Percentiles rank a stretch among this genome's conserved stretches.
phyloP scores from a whole-genome alignment of 2,888 invertebrate genomes.

The Apotomis turbidana region DNA sequence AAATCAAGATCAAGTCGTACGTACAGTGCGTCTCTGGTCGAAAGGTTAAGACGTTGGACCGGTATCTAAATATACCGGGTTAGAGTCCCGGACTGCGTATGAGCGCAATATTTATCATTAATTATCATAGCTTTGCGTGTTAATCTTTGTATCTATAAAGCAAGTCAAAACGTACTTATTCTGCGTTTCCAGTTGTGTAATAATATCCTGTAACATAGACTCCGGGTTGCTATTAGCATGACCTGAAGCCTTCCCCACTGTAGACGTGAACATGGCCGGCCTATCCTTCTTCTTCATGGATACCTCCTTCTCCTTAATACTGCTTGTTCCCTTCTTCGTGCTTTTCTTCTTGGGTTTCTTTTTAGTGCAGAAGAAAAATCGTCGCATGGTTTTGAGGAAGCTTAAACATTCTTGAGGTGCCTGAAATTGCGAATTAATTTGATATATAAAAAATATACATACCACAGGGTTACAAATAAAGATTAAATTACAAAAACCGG shows the following conservation, averaged over 20 bases:
- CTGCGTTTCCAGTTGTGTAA: constrained; percentile 87
- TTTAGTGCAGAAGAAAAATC: constrained; percentile 78
- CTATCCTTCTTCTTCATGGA: constrained; percentile 55
- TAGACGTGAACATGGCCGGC: constrained; percentile 74
- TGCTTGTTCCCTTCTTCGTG: constrained; percentile 51
- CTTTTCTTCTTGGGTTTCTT: constrained; percentile 57
- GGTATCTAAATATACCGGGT: too few species aligned
- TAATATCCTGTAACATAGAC: constrained; percentile 87
- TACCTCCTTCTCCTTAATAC: constrained; percentile 52
- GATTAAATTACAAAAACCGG: too few species aligned
- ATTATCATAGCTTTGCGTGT: too few species aligned
- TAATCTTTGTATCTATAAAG: neutral
- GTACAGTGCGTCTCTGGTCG: too few species aligned
- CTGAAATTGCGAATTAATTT: constrained; percentile 50
- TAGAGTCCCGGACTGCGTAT: too few species aligned
- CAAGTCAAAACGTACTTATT: constrained; percentile 72
- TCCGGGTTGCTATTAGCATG: constrained; percentile 79
- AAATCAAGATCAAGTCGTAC: too few species aligned
- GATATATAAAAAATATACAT: too few species aligned
- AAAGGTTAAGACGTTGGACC: too few species aligned
- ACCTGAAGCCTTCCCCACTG: constrained; percentile 77
- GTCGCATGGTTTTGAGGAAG: constrained; percentile 74
- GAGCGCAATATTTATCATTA: too few species aligned
- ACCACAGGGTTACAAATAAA: too few species aligned
- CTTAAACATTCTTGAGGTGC: constrained; percentile 70